Evolutionary conservation across 2,888 invertebrate species (phyloP), one percentile per base, ranked within the genome.

Genomic region (Acrobasis repandana): DNA sequence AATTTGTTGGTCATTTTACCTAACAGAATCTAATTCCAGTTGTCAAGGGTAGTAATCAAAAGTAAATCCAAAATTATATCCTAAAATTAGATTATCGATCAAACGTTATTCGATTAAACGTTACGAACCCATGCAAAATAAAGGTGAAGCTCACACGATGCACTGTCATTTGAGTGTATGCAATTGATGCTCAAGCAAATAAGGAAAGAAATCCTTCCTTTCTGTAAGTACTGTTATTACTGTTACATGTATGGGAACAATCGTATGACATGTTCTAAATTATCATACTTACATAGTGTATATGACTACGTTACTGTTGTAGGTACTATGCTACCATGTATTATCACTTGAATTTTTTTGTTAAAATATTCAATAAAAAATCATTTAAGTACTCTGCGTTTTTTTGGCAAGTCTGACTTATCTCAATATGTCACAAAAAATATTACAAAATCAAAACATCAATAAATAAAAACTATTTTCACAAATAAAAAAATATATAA

Each of bases 61-160:
- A n/a, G n/a, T n/a, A n/a, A n/a, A 6, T 6, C 28, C 28, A 28
- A 28, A 6, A 28, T 28, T 28, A 28, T 28, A 28, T 43, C n/a
- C 43, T 9, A 15, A 15, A 6, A 15, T 33, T 9, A n/a, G 1
- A 15, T 51, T n/a, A 3, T n/a, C 33, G 50, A 33, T 28, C n/a
- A 51, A 51, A 34, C 51, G 9, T 11, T n/a, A 33, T 20, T 20
- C 54, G 38, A 18, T 14, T 9, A 8, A 54, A 43, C 54, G 36
- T 20, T 20, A 14, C 18, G n/a, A 54, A 54, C 38, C 54, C 54
- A 43, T 71, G 80, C 82, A 75, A 80, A 79, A 75, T 67, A 80
- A 75, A 79, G 73, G 61, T 60, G 61, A 83, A 82, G 82, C 80
- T 75, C 79, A 81, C 82, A 84, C 75, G 75, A 83, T 83, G 86